phyloP scores from a whole-genome alignment of 1,140 invertebrate species.

The Drosophila bipectinata region DNA sequence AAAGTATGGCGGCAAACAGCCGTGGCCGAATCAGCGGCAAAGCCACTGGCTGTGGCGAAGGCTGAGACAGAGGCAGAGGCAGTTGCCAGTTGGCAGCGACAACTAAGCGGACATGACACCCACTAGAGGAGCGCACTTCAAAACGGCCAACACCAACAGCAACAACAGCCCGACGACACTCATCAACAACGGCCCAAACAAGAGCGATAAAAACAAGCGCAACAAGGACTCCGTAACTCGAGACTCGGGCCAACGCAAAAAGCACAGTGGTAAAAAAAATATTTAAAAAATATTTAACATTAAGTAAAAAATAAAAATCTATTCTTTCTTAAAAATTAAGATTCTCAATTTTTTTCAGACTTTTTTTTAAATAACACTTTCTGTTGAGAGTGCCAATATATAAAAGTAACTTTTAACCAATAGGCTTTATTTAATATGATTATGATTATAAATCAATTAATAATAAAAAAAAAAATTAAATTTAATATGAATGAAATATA shows the following conservation, averaged over 20 bases:
- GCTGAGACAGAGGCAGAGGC: background rate
- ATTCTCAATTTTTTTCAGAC: too few relatives aligned
- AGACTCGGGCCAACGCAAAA: constrained; percentile 29
- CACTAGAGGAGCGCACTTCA: constrained; percentile 73
- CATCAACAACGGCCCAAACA: constrained; percentile 76
- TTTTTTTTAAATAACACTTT: too few relatives aligned
- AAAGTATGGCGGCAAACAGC: constrained; percentile 63
- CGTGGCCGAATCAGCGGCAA: constrained; percentile 8
- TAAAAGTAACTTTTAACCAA: too few relatives aligned
- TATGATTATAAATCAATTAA: too few relatives aligned
- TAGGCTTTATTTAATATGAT: too few relatives aligned
- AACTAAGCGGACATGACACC: constrained; percentile 78
- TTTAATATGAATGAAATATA: too few relatives aligned
- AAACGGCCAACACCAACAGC: constrained; percentile 58
- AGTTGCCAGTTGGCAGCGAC: constrained; percentile 31
- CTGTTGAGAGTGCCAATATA: too few relatives aligned
- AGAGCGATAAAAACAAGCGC: constrained; percentile 79
- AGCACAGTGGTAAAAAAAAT: background rate
- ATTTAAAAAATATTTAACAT: background rate
- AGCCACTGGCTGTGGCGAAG: background rate
- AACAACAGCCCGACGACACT: constrained; percentile 56
- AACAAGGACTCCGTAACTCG: constrained; percentile 76
- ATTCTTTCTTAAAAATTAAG: too few relatives aligned
- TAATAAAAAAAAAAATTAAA: too few relatives aligned
- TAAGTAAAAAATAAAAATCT: background rate